phyloP scores from a whole-genome alignment of 2,888 invertebrate genomes.

The Gortyna flavago region DNA sequence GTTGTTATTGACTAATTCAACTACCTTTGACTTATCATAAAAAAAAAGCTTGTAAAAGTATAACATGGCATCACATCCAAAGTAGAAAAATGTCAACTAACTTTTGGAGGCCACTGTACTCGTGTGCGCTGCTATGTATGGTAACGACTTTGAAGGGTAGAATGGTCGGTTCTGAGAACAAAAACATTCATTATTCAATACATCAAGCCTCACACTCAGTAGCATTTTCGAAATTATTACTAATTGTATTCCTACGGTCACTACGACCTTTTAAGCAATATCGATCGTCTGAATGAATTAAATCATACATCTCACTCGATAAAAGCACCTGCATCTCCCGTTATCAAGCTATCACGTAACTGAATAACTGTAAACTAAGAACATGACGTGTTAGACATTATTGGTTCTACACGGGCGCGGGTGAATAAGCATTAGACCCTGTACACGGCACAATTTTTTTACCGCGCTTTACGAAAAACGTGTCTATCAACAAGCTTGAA shows the following conservation, averaged over 20 bases:
- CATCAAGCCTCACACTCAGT: not conserved
- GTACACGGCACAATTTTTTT: not conserved
- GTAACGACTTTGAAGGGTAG: too few relatives aligned
- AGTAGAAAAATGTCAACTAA: too few relatives aligned
- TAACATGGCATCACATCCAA: too few relatives aligned
- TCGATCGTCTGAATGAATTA: not conserved
- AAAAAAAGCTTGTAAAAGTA: too few relatives aligned
- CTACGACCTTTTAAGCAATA: not conserved
- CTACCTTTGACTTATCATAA: too few relatives aligned
- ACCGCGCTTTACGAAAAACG: not conserved
- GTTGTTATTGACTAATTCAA: too few relatives aligned
- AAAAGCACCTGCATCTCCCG: not conserved
- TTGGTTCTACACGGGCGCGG: constrained; percentile 20
- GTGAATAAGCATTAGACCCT: not conserved
- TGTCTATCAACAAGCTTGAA: not conserved
- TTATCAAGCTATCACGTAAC: constrained; percentile 18
- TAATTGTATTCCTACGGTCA: not conserved
- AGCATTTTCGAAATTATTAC: constrained; percentile 4
- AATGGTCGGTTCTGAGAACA: not conserved
- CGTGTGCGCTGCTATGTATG: too few relatives aligned
- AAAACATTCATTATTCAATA: too few relatives aligned
- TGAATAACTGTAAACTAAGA: not conserved
- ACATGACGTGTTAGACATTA: constrained; percentile 15
- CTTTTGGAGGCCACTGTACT: too few relatives aligned
- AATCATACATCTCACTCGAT: not conserved